These are phyloP conservation scores for Zoanthus sansibaricus DNA, from an alignment of 92 coral and sea anemone species.

Conservation along the genomic window DNA sequence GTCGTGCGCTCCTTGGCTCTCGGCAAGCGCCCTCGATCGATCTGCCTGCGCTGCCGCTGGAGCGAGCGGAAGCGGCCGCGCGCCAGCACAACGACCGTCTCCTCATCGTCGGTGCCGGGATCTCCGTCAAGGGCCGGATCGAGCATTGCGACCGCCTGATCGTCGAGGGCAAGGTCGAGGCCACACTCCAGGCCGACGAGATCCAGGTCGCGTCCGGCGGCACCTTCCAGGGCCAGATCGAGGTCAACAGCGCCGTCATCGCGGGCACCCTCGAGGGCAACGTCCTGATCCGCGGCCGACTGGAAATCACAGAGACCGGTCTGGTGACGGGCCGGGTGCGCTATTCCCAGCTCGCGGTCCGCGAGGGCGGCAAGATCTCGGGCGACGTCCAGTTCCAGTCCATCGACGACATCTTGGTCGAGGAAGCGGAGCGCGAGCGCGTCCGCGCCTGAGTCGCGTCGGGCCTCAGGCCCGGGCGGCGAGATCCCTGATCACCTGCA, in stretches of 20 bases:
- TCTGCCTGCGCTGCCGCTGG: conserved; percentile 12
- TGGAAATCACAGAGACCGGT: too few relatives aligned
- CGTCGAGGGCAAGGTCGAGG: conserved; percentile 13
- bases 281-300: too few relatives aligned
- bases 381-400: too few relatives aligned
- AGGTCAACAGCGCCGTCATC: conserved; percentile 8
- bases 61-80: conserved; percentile 1
- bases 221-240: conserved; percentile 6
- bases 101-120: conserved; percentile 12
- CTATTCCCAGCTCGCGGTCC: too few relatives aligned
- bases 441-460: too few relatives aligned
- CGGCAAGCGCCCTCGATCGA: not conserved
- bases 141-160: conserved; percentile 4
- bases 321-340: too few relatives aligned
- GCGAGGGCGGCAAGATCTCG: too few relatives aligned
- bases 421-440: too few relatives aligned
- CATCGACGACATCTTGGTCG: too few relatives aligned
- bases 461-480: too few relatives aligned
- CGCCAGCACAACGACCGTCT: conserved; percentile 21
- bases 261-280: conserved; percentile 5
- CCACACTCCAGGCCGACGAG: conserved; percentile 9
- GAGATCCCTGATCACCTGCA: too few relatives aligned
- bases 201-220: conserved; percentile 17
- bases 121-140: conserved; percentile 9
- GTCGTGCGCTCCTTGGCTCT: not conserved